Percentiles rank a stretch among this genome's conserved stretches.
These are phyloP conservation scores for Aquatica leii DNA, from an alignment of 2,888 invertebrate species.

Conservation along the genomic window DNA sequence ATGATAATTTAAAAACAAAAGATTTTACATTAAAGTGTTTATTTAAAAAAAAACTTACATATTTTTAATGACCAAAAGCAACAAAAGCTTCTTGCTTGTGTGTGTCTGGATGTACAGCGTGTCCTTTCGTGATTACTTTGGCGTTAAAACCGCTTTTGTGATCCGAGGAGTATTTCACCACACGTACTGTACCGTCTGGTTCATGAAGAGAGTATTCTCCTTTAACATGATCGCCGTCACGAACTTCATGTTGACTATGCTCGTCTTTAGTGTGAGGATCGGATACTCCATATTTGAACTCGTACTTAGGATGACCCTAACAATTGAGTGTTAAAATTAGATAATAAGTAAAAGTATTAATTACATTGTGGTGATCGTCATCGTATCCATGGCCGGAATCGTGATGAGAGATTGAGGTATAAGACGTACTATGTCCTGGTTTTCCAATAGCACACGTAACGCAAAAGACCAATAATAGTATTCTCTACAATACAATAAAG, in stretches of 20 bases:
- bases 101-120: slow-evolving; percentile 42
- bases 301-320: slow-evolving; percentile 70
- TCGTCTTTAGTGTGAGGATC: slow-evolving; percentile 67
- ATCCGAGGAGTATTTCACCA: slow-evolving; percentile 64
- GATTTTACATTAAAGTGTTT: too few relatives aligned
- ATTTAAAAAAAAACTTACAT: too few relatives aligned
- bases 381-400: too few relatives aligned
- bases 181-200: slow-evolving; percentile 63
- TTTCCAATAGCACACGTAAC: too few relatives aligned
- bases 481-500: too few relatives aligned
- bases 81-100: not conserved
- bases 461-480: too few relatives aligned
- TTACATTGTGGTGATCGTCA: too few relatives aligned
- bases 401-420: too few relatives aligned
- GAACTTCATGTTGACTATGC: slow-evolving; percentile 65
- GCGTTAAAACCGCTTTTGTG: slow-evolving; percentile 61
- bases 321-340: not conserved
- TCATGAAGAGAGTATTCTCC: slow-evolving; percentile 63
- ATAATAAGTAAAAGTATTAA: too few relatives aligned
- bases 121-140: slow-evolving; percentile 35
- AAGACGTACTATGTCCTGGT: too few relatives aligned
- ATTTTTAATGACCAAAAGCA: not conserved
- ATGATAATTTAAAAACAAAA: too few relatives aligned
- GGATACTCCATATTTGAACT: slow-evolving; percentile 67
- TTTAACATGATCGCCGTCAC: slow-evolving; percentile 63